Percentiles rank a stretch among this genome's conserved stretches.
phyloP scores from a whole-genome alignment of 53 echinoderm and acorn worm species.

The Arbacia lixula region DNA sequence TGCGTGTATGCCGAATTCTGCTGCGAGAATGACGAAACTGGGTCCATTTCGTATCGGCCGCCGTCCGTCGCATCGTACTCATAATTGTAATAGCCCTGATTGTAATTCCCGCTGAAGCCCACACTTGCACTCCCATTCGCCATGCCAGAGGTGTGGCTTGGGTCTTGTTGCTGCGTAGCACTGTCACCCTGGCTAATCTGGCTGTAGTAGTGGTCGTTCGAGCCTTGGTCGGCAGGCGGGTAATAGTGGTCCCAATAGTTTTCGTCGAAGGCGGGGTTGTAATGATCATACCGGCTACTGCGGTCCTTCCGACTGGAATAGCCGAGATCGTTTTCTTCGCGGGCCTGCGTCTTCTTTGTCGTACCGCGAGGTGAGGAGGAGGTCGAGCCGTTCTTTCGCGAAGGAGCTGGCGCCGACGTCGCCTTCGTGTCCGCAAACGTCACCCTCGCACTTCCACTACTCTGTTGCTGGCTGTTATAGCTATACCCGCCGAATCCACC shows the following conservation, averaged over 20 bases:
- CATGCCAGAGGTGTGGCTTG: neutral
- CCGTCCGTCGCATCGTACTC: conserved; percentile 22
- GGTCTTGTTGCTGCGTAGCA: neutral
- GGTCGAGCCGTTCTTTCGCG: neutral
- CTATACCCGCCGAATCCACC: neutral
- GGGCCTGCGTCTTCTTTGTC: neutral
- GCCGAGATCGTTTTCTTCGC: neutral
- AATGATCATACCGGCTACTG: conserved; percentile 19
- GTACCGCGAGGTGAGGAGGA: neutral
- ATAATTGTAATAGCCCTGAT: conserved; percentile 31
- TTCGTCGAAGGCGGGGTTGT: conserved; percentile 13
- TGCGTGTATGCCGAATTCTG: neutral
- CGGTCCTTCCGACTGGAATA: neutral
- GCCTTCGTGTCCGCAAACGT: neutral
- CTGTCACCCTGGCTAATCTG: neutral
- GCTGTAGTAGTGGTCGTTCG: conserved; percentile 16
- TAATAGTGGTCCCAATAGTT: conserved; percentile 20
- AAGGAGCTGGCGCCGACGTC: neutral
- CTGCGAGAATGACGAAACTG: conserved; percentile 9
- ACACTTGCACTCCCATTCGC: neutral
- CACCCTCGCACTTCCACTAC: neutral
- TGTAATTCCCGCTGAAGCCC: neutral
- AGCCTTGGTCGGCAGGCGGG: neutral
- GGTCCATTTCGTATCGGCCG: neutral
- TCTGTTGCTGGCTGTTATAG: neutral